Evolutionary conservation across 2,888 invertebrate species (phyloP).

Genomic region (Penaeus monodon): DNA sequence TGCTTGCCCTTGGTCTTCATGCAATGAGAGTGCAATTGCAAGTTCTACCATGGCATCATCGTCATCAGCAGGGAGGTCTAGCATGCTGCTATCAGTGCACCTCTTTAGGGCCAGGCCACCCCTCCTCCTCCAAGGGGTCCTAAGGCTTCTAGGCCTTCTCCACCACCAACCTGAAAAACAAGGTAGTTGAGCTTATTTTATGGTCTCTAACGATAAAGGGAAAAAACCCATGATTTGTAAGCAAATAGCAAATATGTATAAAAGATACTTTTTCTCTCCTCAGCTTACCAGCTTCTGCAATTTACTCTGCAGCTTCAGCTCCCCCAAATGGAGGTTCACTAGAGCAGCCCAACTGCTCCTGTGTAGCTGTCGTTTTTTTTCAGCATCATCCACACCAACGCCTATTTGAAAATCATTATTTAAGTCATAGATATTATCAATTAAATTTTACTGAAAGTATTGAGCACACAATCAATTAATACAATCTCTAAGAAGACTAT

Average conservation of each 20-base stretch:
- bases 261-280: neutral
- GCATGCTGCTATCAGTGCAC: constrained; percentile 55
- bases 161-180: constrained; percentile 49
- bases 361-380: constrained; percentile 59
- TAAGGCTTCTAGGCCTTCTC: constrained; percentile 54
- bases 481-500: too few species aligned
- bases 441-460: too few species aligned
- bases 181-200: neutral
- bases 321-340: constrained; percentile 58
- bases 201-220: neutral
- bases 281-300: constrained; percentile 55
- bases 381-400: constrained; percentile 55
- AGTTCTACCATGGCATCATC: constrained; percentile 97
- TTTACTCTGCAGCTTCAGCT: constrained; percentile 59
- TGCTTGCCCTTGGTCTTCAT: constrained; percentile 77
- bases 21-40: constrained; percentile 93
- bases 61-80: constrained; percentile 79
- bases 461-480: too few species aligned
- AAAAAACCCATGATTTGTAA: neutral
- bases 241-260: neutral
- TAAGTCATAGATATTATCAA: too few species aligned
- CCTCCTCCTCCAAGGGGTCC: constrained; percentile 54
- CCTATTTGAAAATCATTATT: constrained; percentile 20
- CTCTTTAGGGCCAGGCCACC: constrained; percentile 50
- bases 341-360: constrained; percentile 74